Percentiles rank a stretch among this genome's conserved stretches.
Conservation (phyloP, 2,113 vertebrate species). For the Megatriorchis doriae region DNA sequence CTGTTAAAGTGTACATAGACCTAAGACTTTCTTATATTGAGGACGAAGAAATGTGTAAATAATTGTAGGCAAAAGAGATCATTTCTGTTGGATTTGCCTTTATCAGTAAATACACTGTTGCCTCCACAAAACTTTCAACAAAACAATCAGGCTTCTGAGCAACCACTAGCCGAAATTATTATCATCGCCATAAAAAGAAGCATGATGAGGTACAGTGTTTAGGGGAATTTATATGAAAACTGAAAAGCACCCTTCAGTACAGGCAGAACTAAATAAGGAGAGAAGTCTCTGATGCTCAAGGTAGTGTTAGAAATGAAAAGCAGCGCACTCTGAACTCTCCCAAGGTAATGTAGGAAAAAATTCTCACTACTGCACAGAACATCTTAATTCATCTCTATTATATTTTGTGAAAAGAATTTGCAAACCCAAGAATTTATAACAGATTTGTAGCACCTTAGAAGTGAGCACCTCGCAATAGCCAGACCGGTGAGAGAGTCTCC, state of each 20-base stretch:
- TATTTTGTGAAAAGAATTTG: not conserved
- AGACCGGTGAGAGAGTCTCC: not conserved
- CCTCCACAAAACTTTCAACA: not conserved
- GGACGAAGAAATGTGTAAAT: not conserved
- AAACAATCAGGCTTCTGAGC: not conserved
- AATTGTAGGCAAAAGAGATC: constrained; percentile 16
- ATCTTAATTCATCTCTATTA: not conserved
- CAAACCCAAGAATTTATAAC: not conserved
- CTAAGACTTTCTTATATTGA: not conserved
- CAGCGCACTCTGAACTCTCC: not conserved
- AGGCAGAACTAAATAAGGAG: not conserved
- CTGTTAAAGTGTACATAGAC: not conserved
- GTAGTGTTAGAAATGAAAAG: not conserved
- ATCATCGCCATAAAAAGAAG: not conserved
- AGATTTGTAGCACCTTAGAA: not conserved
- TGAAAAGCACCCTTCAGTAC: not conserved
- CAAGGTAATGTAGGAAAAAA: not conserved
- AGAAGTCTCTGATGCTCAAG: not conserved
- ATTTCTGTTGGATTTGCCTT: not conserved
- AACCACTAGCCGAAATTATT: not conserved
- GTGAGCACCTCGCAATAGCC: not conserved
- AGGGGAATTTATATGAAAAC: not conserved
- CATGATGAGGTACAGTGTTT: not conserved
- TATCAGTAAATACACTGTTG: not conserved
- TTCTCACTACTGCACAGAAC: not conserved